A percentile compares a stretch with the other conserved stretches of the same genome.
phyloP scores from a whole-genome alignment of 2,888 invertebrate species.

The Eupithecia dodoneata region DNA sequence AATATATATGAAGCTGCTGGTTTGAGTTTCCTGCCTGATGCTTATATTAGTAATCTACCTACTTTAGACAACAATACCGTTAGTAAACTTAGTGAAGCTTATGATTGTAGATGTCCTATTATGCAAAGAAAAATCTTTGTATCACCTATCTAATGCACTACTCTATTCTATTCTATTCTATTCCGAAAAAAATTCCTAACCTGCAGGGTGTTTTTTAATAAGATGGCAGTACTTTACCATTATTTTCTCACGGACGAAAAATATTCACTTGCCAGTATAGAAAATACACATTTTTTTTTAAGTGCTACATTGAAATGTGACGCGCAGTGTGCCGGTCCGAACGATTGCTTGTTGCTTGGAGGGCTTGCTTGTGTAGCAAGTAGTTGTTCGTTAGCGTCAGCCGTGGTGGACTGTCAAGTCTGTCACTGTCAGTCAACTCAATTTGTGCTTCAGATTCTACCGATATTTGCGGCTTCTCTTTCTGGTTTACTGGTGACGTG shows the following conservation, averaged over 20 bases:
- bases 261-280: background rate
- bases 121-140: background rate
- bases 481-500: no score
- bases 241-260: background rate
- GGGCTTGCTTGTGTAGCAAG: background rate
- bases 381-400: no score
- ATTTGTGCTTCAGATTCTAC: no score
- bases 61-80: no score
- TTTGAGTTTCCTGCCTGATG: no score
- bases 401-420: background rate
- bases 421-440: background rate
- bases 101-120: no score
- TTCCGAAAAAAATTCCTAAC: background rate
- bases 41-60: no score
- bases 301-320: background rate
- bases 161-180: background rate
- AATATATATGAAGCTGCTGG: no score
- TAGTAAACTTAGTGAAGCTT: no score
- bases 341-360: no score
- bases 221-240: background rate
- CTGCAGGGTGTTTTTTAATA: background rate
- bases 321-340: background rate
- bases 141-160: background rate
- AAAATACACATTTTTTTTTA: background rate
- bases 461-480: no score